These are phyloP conservation scores for Hyposoter didymator DNA, from an alignment of 2,888 invertebrate species.

Conservation along the genomic window DNA sequence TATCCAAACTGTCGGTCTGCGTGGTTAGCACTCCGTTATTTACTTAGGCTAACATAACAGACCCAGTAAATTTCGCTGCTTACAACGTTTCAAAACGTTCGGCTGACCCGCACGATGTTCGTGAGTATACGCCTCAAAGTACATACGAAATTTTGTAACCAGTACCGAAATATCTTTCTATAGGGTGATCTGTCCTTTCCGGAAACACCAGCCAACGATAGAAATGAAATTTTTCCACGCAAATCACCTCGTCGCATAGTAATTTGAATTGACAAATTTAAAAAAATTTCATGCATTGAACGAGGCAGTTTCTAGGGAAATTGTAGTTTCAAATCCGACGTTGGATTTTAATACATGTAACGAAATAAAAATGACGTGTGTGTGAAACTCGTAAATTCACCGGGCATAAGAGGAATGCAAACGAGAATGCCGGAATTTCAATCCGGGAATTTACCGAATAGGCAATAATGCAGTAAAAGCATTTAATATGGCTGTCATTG, in stretches of 20 bases:
- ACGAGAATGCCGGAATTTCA: too few species aligned
- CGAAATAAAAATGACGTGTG: too few species aligned
- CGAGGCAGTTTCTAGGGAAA: too few species aligned
- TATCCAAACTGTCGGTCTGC: slow-evolving; percentile 73
- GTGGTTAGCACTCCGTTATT: slow-evolving; percentile 71
- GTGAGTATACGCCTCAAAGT: slow-evolving; percentile 4
- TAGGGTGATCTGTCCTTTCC: background rate
- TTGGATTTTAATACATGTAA: too few species aligned
- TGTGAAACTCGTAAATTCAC: too few species aligned
- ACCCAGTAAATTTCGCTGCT: slow-evolving; percentile 63
- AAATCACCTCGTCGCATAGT: background rate
- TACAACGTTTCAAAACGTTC: slow-evolving; percentile 20
- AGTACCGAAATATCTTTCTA: background rate
- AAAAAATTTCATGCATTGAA: too few species aligned
- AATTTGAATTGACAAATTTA: too few species aligned
- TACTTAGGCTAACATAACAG: slow-evolving; percentile 80
- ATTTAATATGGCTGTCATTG: slow-evolving; percentile 13
- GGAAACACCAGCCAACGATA: background rate
- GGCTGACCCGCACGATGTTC: background rate
- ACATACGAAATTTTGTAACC: background rate
- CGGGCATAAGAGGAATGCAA: too few species aligned
- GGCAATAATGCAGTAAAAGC: background rate
- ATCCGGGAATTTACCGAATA: too few species aligned
- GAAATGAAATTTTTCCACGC: background rate
- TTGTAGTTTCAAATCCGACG: too few species aligned